Conservation (phyloP, 2,888 invertebrate genomes). For the Orthosia gothica region DNA sequence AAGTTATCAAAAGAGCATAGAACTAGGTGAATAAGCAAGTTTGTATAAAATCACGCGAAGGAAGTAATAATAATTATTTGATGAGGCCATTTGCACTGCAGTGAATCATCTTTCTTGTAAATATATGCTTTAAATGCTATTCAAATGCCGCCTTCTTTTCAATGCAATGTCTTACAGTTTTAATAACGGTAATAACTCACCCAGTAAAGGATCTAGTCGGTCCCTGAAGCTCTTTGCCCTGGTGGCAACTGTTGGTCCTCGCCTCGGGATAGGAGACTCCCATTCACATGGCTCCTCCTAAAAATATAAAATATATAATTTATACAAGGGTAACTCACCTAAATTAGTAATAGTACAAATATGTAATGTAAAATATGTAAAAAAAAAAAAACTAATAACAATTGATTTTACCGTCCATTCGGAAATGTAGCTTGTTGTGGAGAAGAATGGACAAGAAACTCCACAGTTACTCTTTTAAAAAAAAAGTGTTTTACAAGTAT, state of each 20-base stretch:
- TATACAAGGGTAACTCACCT: background rate
- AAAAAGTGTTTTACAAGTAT: no score
- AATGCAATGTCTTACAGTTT: background rate
- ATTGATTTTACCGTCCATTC: no score
- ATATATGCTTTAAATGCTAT: background rate
- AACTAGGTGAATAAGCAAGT: background rate
- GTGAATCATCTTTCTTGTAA: background rate
- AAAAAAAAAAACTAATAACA: no score
- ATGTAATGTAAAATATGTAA: no score
- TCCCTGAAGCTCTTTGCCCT: conserved; percentile 95
- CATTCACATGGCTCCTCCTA: conserved; percentile 88
- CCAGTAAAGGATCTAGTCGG: conserved; percentile 94
- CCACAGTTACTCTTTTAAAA: no score
- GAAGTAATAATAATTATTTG: no score
- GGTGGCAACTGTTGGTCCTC: conserved; percentile 84
- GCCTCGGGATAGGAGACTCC: conserved; percentile 86
- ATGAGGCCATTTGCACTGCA: background rate
- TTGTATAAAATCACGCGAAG: no score
- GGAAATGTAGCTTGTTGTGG: no score
- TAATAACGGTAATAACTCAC: conserved; percentile 82
- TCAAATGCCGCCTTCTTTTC: no score
- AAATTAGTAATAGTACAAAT: no score
- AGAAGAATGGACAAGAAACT: no score
- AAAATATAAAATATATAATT: conserved; percentile 2
- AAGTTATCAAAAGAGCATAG: conserved; percentile 1